These are phyloP conservation scores for Lordiphosa mommai DNA, from an alignment of 1,140 invertebrate genomes.

Conservation along the genomic window DNA sequence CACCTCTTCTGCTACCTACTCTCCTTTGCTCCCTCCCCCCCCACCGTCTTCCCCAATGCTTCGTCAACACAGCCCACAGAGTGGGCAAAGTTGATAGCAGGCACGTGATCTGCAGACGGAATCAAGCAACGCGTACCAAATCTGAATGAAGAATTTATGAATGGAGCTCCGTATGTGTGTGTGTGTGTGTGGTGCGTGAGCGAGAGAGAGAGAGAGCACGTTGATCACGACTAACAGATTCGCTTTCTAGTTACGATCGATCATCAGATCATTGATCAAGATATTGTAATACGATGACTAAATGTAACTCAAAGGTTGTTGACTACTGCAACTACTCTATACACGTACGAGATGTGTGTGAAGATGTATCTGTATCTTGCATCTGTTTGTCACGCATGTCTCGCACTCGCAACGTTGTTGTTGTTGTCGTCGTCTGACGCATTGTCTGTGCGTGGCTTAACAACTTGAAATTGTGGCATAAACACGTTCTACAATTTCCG, in stretches of 20 bases:
- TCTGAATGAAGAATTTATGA: slow-evolving; percentile 75
- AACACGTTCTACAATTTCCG: slow-evolving; percentile 75
- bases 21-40: not conserved
- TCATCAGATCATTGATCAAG: not conserved
- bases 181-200: slow-evolving; percentile 30
- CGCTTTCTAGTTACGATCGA: not conserved
- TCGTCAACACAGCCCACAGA: not conserved
- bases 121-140: slow-evolving; percentile 35
- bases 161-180: slow-evolving; percentile 32
- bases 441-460: slow-evolving; percentile 68
- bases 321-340: not conserved
- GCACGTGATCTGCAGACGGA: slow-evolving; percentile 68
- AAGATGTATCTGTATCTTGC: slow-evolving; percentile 15
- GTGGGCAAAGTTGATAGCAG: slow-evolving; percentile 41
- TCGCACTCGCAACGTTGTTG: slow-evolving; percentile 45
- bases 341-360: not conserved
- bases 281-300: slow-evolving; percentile 1
- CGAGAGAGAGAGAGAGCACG: not conserved
- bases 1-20: not conserved
- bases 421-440: slow-evolving; percentile 40
- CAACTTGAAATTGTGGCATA: slow-evolving; percentile 76
- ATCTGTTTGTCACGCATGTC: slow-evolving; percentile 68
- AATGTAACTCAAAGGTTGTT: slow-evolving; percentile 9
- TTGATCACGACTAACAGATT: slow-evolving; percentile 7
- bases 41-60: not conserved